Base-by-base conservation (phyloP, 1,140 invertebrate genomes). In the Aphidius ervi region DNA sequence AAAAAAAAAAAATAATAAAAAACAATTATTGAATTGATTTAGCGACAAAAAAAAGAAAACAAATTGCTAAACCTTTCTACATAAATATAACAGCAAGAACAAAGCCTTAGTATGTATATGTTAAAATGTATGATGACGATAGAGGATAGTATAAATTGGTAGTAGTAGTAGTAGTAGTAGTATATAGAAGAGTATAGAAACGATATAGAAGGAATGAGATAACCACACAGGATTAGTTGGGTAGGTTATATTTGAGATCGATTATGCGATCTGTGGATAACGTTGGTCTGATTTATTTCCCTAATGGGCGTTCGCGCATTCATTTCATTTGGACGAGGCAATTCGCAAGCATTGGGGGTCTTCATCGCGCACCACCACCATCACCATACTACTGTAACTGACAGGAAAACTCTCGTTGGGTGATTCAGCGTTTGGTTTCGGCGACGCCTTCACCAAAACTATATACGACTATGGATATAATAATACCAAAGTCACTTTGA, bases 301-400 rank as follows among this genome's bases (percentile, higher is more conserved):
- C 72, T 79, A 79, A 79, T 80, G 77, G 78, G 76, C 77, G 77
- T 80, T 78, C 72, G 78, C 73, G 75, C 75, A 79, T 80, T 80
- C 77, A 79, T 80, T 80, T 80, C 68, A 69, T 70, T 64, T 67
- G 73, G 70, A 71, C 72, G 69, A 72, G 74, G 76, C 73, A 74
- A 78, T 79, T 78, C 68, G 62, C 69, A 71, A 73, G 72, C 68
- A 71, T 74, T 73, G 68, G 72, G 65, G 68, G 71, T 1, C 23
- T 31, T 31, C 23, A 31, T 31, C 70, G 70, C 68, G 67, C 63
- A 67, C 57, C 46, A 54, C 57, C 50, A 46, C 60, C 61, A 49
- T 56, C 63, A 57, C 64, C 50, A 52, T 48, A 58, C 46, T 60
- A 56, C 58, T 63, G 52, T 46, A 42, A 46, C 42, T 59, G 64